These are phyloP conservation scores for Gallinago stenura DNA, from an alignment of 2,797 vertebrate species.

Conservation along the genomic window DNA sequence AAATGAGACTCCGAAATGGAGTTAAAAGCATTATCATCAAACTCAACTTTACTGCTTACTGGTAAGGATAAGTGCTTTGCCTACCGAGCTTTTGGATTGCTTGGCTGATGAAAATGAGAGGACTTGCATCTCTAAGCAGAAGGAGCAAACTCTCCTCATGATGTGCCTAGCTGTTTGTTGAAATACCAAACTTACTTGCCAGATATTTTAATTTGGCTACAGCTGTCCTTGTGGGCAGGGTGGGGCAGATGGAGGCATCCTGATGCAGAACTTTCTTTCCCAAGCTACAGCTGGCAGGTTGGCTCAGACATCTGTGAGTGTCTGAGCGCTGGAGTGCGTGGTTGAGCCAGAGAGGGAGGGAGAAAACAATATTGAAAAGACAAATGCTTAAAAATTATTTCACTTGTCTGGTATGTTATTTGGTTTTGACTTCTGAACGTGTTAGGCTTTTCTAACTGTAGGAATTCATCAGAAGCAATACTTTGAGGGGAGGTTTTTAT, in stretches of 20 bases:
- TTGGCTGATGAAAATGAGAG: neutral
- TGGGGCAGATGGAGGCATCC: slow-evolving; percentile 46
- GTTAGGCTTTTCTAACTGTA: slow-evolving; percentile 5
- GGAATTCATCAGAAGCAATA: neutral
- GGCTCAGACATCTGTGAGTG: slow-evolving; percentile 3
- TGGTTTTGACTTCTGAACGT: slow-evolving; percentile 37
- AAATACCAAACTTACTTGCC: slow-evolving; percentile 25
- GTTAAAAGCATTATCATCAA: neutral
- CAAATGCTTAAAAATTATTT: slow-evolving; percentile 35
- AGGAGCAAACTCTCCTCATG: neutral
- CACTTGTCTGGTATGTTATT: slow-evolving; percentile 41
- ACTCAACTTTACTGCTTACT: neutral
- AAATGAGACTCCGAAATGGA: neutral
- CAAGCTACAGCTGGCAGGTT: slow-evolving; percentile 29
- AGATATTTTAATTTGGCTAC: slow-evolving; percentile 60
- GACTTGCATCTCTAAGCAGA: slow-evolving; percentile 4
- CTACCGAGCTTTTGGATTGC: neutral
- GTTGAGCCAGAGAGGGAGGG: neutral
- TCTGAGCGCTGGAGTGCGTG: neutral
- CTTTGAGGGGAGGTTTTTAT: neutral
- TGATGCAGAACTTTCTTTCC: slow-evolving; percentile 44
- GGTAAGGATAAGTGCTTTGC: neutral
- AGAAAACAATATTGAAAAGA: slow-evolving; percentile 22
- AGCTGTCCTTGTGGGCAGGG: slow-evolving; percentile 13
- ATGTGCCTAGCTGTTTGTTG: neutral